Percentiles rank a stretch among this genome's conserved stretches.
phyloP scores from a whole-genome alignment of 2,113 vertebrate species.

The Carassius auratus region DNA sequence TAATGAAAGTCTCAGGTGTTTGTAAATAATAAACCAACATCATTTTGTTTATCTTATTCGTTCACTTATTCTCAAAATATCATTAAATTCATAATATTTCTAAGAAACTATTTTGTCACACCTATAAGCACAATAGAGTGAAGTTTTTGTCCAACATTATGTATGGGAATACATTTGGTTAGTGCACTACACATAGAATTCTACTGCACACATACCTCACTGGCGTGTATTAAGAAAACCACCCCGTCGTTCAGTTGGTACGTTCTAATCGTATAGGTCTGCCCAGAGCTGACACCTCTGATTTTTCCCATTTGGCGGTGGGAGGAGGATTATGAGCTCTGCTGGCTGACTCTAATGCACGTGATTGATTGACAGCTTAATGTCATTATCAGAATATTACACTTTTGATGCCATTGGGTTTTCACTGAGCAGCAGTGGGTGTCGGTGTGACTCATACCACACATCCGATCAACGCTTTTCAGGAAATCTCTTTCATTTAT shows the following conservation, averaged over 20 bases:
- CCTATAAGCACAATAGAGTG: neutral
- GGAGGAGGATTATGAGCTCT: constrained; percentile 20
- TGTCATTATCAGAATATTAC: constrained; percentile 18
- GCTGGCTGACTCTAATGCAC: constrained; percentile 10
- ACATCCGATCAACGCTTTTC: neutral
- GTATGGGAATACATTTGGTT: neutral
- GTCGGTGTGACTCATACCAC: neutral
- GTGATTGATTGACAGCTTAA: constrained; percentile 28
- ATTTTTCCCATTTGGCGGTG: constrained; percentile 24
- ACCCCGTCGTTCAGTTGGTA: neutral
- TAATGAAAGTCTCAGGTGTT: neutral
- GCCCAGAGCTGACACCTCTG: constrained; percentile 20
- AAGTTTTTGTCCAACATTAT: neutral
- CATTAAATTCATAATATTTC: neutral
- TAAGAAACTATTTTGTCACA: neutral
- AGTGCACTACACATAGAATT: neutral
- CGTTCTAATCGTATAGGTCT: constrained; percentile 9
- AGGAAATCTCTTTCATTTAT: neutral
- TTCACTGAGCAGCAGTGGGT: neutral
- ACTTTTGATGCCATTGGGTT: neutral
- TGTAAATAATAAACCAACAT: neutral
- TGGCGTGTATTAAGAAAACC: neutral
- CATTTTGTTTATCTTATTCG: neutral
- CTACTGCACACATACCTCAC: neutral
- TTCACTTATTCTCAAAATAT: neutral